A percentile compares a stretch with the other conserved stretches of the same genome.
phyloP scores from a whole-genome alignment of 2,888 invertebrate genomes.

The Keiferia lycopersicella region DNA sequence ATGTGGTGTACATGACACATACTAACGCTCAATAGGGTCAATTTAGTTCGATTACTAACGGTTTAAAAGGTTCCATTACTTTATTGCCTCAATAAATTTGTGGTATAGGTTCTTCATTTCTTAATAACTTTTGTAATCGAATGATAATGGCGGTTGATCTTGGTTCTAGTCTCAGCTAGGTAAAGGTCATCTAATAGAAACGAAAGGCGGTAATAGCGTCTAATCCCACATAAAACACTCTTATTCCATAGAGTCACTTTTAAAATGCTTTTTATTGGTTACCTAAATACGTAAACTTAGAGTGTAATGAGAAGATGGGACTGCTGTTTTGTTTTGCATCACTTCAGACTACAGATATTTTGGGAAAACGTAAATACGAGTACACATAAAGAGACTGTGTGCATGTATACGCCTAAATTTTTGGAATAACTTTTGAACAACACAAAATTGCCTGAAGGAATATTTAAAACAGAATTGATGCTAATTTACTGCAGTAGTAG shows the following conservation, averaged over 20 bases:
- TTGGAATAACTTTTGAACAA: neutral
- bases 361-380: neutral
- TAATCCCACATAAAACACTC: too few relatives aligned
- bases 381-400: neutral
- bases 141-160: too few relatives aligned
- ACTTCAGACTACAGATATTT: neutral
- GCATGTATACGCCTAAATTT: neutral
- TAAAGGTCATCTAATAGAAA: too few relatives aligned
- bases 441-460: neutral
- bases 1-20: slow-evolving; percentile 28
- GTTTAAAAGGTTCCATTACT: neutral
- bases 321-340: slow-evolving; percentile 13
- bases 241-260: neutral
- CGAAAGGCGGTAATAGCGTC: too few relatives aligned
- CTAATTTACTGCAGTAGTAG: too few relatives aligned
- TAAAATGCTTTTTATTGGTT: neutral
- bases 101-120: too few relatives aligned
- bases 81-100: neutral
- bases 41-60: neutral
- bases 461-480: neutral
- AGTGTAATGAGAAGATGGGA: slow-evolving; percentile 1
- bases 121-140: too few relatives aligned
- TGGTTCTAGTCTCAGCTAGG: too few relatives aligned
- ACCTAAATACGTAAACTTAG: neutral
- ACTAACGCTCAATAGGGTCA: slow-evolving; percentile 2